These are phyloP conservation scores for Lymantria monacha DNA, from an alignment of 2,888 invertebrate genomes.

Conservation along the genomic window DNA sequence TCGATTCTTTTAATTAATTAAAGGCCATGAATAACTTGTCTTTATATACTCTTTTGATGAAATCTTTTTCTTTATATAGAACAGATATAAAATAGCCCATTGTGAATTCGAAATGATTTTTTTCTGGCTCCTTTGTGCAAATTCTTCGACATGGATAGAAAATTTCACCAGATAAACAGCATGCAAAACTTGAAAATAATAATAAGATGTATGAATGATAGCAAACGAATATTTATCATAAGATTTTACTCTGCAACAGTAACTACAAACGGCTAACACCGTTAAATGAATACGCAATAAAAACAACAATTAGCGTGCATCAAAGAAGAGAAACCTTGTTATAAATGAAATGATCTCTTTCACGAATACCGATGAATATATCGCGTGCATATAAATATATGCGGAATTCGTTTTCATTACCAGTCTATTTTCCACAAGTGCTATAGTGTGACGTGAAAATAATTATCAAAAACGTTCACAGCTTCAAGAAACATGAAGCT, in stretches of 20 bases:
- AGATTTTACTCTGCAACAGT: not conserved
- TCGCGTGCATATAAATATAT: slow-evolving; percentile 80
- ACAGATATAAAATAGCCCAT: too few relatives aligned
- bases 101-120: too few relatives aligned
- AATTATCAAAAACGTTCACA: slow-evolving; percentile 46
- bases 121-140: too few relatives aligned
- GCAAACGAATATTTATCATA: not conserved
- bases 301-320: slow-evolving; percentile 30
- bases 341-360: slow-evolving; percentile 61
- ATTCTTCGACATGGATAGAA: too few relatives aligned
- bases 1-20: slow-evolving; percentile 46
- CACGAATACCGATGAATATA: slow-evolving; percentile 76
- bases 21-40: slow-evolving; percentile 17
- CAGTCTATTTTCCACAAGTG: slow-evolving; percentile 71
- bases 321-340: slow-evolving; percentile 63
- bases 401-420: slow-evolving; percentile 81
- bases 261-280: slow-evolving; percentile 24
- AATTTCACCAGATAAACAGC: too few relatives aligned
- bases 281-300: slow-evolving; percentile 24
- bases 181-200: too few relatives aligned
- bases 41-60: slow-evolving; percentile 14
- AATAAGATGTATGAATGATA: too few relatives aligned
- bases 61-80: not conserved
- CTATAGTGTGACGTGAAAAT: slow-evolving; percentile 66
- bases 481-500: slow-evolving; percentile 75